Conservation (phyloP, 2,888 invertebrate genomes). For the Embidobia sp. region DNA sequence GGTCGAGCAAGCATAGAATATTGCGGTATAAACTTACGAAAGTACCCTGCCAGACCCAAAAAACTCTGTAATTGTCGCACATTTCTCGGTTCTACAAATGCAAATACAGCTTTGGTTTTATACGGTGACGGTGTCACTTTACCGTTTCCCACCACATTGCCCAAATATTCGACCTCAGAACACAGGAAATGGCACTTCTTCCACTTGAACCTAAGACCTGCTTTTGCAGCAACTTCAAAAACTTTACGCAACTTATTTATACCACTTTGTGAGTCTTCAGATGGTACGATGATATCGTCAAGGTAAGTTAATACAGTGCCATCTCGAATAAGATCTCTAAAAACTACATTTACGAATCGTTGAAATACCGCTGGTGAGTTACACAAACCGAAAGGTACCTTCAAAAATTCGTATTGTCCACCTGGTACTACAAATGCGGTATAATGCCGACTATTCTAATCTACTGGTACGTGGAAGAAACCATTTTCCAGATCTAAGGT, state of each 20-base stretch:
- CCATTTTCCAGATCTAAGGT: neutral
- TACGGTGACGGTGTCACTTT: neutral
- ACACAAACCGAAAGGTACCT: neutral
- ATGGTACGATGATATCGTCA: neutral
- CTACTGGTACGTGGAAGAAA: neutral
- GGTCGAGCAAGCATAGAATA: neutral
- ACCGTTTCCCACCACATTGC: neutral
- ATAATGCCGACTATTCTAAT: neutral
- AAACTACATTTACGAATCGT: neutral
- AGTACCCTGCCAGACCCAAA: conserved; percentile 10
- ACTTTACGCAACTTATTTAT: neutral
- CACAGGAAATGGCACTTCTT: conserved; percentile 35
- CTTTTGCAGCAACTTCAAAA: conserved; percentile 21
- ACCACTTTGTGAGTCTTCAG: neutral
- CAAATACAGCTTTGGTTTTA: neutral
- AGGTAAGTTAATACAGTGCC: neutral
- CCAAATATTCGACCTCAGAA: neutral
- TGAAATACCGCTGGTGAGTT: neutral
- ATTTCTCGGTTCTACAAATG: neutral
- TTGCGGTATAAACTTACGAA: neutral
- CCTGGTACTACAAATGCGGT: neutral
- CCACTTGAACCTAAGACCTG: conserved; percentile 60
- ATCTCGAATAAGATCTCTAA: neutral
- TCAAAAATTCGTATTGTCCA: neutral
- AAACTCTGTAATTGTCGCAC: neutral